phyloP scores from a whole-genome alignment of 2,113 vertebrate species.

The Tor tambroides region DNA sequence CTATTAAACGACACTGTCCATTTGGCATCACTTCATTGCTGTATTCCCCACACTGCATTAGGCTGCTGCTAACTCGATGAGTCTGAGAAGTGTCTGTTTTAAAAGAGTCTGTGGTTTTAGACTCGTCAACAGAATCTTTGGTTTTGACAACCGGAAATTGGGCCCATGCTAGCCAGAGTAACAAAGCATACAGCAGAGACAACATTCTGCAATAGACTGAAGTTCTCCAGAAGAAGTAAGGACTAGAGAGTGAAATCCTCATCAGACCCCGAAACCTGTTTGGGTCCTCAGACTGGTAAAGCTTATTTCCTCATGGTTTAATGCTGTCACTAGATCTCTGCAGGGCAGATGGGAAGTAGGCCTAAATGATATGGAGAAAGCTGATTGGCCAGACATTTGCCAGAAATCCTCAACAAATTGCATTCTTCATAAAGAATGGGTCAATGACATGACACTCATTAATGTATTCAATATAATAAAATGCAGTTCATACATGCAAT shows the following conservation, averaged over 20 bases:
- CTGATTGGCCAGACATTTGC: no score
- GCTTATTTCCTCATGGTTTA: slow-evolving; percentile 4
- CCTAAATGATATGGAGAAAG: no score
- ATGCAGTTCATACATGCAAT: no score
- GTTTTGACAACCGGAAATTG: neutral
- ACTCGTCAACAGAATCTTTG: neutral
- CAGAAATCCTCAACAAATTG: no score
- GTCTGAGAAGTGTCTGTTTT: neutral
- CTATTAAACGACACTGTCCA: slow-evolving; percentile 81
- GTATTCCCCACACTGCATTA: slow-evolving; percentile 80
- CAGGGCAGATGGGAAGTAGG: no score
- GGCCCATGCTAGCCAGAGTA: slow-evolving; percentile 17
- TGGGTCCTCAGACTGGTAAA: neutral
- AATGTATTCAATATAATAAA: no score
- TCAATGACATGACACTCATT: no score
- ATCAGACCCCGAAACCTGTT: neutral
- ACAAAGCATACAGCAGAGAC: neutral
- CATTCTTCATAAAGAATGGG: no score
- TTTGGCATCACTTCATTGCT: slow-evolving; percentile 80
- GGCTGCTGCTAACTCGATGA: slow-evolving; percentile 65
- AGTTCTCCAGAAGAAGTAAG: neutral
- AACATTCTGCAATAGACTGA: neutral
- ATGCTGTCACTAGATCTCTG: neutral
- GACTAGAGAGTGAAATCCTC: neutral
- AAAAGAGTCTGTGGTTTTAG: no score